These are phyloP conservation scores for Ostrea denselamellosa DNA, from an alignment of 1,140 invertebrate species.

Conservation along the genomic window DNA sequence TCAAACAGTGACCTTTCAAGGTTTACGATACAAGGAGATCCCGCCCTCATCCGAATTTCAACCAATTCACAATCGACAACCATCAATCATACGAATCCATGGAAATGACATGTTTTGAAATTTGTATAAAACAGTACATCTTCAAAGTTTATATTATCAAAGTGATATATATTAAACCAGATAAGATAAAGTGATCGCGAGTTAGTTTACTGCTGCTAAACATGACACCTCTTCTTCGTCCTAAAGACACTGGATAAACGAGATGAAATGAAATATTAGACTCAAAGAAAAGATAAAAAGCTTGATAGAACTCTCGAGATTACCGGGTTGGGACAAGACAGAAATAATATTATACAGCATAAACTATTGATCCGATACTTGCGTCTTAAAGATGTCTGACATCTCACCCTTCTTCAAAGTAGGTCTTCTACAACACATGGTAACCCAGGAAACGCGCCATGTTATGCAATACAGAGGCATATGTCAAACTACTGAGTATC, in stretches of 20 bases:
- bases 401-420: slow-evolving; percentile 26
- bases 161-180: slow-evolving; percentile 6
- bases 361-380: slow-evolving; percentile 12
- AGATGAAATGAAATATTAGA: slow-evolving; percentile 29
- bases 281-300: slow-evolving; percentile 25
- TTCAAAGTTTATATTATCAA: slow-evolving; percentile 7
- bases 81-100: not conserved
- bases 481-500: not conserved
- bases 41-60: no score
- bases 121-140: slow-evolving; percentile 2
- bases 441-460: not conserved
- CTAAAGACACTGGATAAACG: slow-evolving; percentile 20
- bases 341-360: not conserved
- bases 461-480: not conserved
- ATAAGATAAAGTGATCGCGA: slow-evolving; percentile 1
- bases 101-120: not conserved
- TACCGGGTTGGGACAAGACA: not conserved
- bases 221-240: slow-evolving; percentile 2
- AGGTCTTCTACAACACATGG: not conserved
- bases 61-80: not conserved
- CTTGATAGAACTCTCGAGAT: slow-evolving; percentile 14
- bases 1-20: no score
- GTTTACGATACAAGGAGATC: no score
- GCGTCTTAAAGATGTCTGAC: slow-evolving; percentile 11
- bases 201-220: slow-evolving; percentile 11